Conservation (phyloP, 2,113 vertebrate species). For the Circaetus gallicus region DNA sequence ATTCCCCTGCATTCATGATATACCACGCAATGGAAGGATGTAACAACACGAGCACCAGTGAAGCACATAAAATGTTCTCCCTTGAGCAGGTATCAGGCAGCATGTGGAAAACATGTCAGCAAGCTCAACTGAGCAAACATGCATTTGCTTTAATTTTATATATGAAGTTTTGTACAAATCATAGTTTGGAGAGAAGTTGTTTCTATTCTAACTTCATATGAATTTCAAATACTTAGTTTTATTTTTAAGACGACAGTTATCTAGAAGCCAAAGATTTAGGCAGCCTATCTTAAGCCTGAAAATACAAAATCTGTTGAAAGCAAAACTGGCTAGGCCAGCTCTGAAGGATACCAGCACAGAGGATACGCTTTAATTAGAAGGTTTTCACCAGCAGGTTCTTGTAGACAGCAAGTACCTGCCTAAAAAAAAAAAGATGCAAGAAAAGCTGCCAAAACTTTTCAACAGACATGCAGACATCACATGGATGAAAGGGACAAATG, state of each 20-base stretch:
- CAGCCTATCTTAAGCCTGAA: background rate
- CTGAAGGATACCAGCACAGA: background rate
- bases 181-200: background rate
- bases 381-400: background rate
- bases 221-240: constrained; percentile 43
- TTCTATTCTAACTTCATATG: constrained; percentile 13
- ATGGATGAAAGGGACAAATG: background rate
- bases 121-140: background rate
- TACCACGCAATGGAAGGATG: background rate
- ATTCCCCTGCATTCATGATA: background rate
- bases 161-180: background rate
- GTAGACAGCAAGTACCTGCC: background rate
- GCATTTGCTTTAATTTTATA: background rate
- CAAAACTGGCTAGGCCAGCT: background rate
- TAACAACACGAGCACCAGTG: background rate
- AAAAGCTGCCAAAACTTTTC: background rate
- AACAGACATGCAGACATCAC: background rate
- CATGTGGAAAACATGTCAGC: background rate
- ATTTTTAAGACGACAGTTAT: constrained; percentile 11
- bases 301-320: constrained; percentile 47
- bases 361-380: background rate
- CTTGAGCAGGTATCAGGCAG: background rate
- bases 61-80: background rate
- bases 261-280: background rate
- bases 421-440: background rate